These are phyloP conservation scores for Lasioglossum baleicum DNA, from an alignment of 1,140 invertebrate genomes.

Conservation along the genomic window DNA sequence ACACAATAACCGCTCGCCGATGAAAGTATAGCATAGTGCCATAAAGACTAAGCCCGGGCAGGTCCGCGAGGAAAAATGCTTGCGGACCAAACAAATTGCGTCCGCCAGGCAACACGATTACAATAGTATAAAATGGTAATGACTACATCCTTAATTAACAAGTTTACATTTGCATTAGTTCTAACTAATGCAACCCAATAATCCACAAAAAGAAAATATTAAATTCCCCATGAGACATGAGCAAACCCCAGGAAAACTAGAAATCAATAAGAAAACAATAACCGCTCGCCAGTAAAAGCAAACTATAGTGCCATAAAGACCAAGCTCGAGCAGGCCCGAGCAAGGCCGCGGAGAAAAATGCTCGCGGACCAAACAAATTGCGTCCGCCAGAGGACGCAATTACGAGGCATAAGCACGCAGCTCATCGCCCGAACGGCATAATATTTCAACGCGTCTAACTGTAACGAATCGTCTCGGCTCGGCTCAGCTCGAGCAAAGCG, in stretches of 20 bases:
- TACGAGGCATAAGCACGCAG: not conserved
- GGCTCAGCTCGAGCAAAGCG: not conserved
- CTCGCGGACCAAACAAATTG: not conserved
- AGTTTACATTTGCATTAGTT: no score
- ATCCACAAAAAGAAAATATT: no score
- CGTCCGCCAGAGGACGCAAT: not conserved
- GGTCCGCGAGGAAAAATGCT: not conserved
- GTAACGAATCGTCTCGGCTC: not conserved
- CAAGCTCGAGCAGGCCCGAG: no score
- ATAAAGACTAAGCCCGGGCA: no score
- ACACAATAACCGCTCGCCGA: no score
- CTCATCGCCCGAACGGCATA: not conserved
- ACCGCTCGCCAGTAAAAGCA: no score
- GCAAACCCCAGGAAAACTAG: no score
- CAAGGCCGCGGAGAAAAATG: not conserved
- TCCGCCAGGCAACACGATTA: not conserved
- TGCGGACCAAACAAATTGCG: not conserved
- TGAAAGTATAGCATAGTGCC: no score
- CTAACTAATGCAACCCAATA: no score
- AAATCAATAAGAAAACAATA: no score
- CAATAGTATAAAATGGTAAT: not conserved
- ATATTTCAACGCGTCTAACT: slow-evolving; percentile 7
- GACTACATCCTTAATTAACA: no score
- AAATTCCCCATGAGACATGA: no score
- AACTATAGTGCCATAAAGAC: not conserved